Base-by-base conservation (phyloP, 1,140 invertebrate genomes). In the Trichonephila inaurata region DNA sequence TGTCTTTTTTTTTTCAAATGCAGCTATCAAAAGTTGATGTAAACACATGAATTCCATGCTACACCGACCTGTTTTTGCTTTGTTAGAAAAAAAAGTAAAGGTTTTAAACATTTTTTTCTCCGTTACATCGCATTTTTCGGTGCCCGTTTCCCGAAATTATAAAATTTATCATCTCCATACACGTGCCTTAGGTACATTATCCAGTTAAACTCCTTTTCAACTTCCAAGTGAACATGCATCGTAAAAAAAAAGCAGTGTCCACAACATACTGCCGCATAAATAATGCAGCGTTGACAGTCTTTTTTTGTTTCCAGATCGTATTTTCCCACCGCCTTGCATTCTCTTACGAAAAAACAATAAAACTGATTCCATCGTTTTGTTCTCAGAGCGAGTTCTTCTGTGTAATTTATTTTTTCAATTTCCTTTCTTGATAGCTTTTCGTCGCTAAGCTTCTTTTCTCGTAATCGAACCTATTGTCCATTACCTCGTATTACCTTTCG, bases 341-440 rank as follows among this genome's bases (percentile, higher is more conserved):
- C 33, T 77, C 18, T 33, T 40, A 28, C 33, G 18, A 24, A 77
- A 77, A 33, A 40, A 77, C 72, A 77, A 77, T 77, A 77, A 77
- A 77, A 77, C 28, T 77, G 72, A 40, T 40, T 77, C 72, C 33
- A 40, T 40, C 72, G 6, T 77, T 77, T 77, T 77, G 72, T 40
- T 77, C 72, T 5, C 24, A 72, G 72, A 77, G 14, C 28, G 28
- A 40, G 28, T 40, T 19, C 28, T 77, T 69, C 72, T 6, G 72
- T 1, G 72, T 77, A 77, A 77, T 77, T 77, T 77, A 40, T 77
- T 77, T 77, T 77, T 77, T 77, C 72, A 77, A 77, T 77, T 77
- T 40, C 72, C 72, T 77, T 77, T 77, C 28, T 12, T 77, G 72
- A 77, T 77, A 40, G 72, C 72, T 33, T 77, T 77, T 12, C 4